Evolutionary conservation across 2,888 invertebrate species (phyloP), one percentile per base, ranked within the genome.

Genomic region (Mechanitis messenoides): DNA sequence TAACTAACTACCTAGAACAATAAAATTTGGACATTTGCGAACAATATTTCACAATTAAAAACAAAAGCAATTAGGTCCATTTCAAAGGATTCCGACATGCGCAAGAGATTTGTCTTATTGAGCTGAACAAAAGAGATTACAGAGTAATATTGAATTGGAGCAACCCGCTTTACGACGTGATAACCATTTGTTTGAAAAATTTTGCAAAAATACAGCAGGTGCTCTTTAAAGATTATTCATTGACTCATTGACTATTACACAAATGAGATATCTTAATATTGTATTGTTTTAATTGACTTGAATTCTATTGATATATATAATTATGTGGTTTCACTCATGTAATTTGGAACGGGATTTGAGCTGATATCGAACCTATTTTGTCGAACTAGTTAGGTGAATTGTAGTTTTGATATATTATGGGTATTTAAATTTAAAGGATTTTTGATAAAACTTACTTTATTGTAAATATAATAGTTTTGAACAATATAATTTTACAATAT

Each of bases 71-170:
- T 77, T 76, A 76, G 71, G 65, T 67, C 72, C 64, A 65, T 71
- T 71, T 81, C 82, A 86, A 85, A 86, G 83, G 71, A 72, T 67
- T 66, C 82, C 84, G 83, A 81, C 80, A 76, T 80, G 78, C 81
- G 82, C 81, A 84, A 84, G 77, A 73, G 75, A 79, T 82, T 82
- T 80, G 78, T 82, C 80, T 76, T 77, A 78, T 84, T 81, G 81
- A 81, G 80, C 77, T 81, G 83, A 79, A 87, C 85, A 85, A 85
- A 74, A 74, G 70, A 71, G 71, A 76, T 77, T 76, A 11, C 78
- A 77, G 68, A 74, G 74, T 73, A 77, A 75, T 83, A 81, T 80
- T 73, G 81, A 87, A 87, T 80, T 85, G 76, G 83, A 77, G 79
- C 76, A 83, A 78, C 78, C 78, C 77, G 73, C 74, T 79, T 85